Conservation (phyloP, 2,797 vertebrate species). For the Chrysocyon brachyurus region DNA sequence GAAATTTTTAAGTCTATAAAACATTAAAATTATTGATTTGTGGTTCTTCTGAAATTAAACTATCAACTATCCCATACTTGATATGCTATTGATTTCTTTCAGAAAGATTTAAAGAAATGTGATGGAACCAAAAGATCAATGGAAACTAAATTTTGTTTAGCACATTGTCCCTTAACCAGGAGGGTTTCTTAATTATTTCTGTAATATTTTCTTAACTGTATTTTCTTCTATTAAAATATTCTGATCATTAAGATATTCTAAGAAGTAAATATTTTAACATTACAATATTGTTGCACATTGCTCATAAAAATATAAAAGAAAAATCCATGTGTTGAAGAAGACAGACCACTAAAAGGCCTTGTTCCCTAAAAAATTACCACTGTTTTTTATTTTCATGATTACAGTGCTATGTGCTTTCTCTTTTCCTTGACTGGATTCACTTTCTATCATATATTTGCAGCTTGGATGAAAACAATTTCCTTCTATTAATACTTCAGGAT, state of each 20-base stretch:
- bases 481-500: neutral
- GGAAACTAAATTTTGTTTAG: constrained; percentile 78
- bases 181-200: neutral
- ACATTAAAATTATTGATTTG: constrained; percentile 91
- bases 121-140: constrained; percentile 76
- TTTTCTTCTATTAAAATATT: constrained; percentile 34
- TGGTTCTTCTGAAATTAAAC: constrained; percentile 92
- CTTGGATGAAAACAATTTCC: neutral
- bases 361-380: neutral
- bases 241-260: neutral
- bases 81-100: constrained; percentile 93
- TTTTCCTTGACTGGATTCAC: neutral
- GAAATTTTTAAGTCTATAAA: constrained; percentile 82
- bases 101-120: constrained; percentile 73
- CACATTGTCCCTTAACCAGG: constrained; percentile 74
- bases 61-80: constrained; percentile 92
- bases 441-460: neutral
- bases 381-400: neutral
- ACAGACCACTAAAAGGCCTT: neutral
- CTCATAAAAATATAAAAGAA: neutral
- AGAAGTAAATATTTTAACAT: neutral
- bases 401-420: accelerated
- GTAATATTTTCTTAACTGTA: constrained; percentile 60
- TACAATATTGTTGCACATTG: neutral
- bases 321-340: neutral